Percentiles rank a stretch among this genome's conserved stretches.
phyloP scores from a whole-genome alignment of 2,797 vertebrate species.

The Menidia menidia region DNA sequence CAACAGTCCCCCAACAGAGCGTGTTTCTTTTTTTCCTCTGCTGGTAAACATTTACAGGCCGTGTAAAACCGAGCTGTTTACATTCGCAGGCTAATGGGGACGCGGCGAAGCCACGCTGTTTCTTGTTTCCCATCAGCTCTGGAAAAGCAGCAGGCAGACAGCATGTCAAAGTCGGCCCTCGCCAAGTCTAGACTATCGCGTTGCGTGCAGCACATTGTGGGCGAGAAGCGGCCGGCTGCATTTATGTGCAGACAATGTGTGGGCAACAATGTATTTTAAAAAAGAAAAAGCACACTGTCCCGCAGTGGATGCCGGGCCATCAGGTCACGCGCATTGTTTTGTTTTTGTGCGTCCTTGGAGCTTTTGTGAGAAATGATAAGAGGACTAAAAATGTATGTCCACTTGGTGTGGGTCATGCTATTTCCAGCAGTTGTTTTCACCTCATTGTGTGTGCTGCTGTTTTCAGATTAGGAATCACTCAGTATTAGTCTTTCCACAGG shows the following conservation, averaged over 20 bases:
- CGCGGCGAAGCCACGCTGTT: constrained; percentile 17
- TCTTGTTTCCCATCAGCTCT: constrained; percentile 28
- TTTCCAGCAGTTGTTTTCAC: constrained; percentile 68
- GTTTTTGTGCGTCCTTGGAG: constrained; percentile 42
- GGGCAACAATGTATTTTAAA: constrained; percentile 22
- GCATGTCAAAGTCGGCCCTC: constrained; percentile 18
- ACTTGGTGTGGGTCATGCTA: constrained; percentile 45
- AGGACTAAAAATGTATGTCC: constrained; percentile 60
- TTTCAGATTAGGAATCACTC: constrained; percentile 41
- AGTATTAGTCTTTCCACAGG: constrained; percentile 28
- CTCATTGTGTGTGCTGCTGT: constrained; percentile 60
- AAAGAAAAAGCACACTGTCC: constrained; percentile 26
- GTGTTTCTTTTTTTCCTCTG: constrained; percentile 13
- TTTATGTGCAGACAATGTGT: constrained; percentile 25
- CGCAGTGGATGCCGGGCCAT: constrained; percentile 39
- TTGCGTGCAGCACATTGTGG: constrained; percentile 23
- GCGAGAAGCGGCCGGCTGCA: constrained; percentile 15
- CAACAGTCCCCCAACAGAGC: constrained; percentile 20
- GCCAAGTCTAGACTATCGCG: constrained; percentile 30
- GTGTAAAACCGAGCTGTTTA: constrained; percentile 36
- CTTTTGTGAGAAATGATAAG: constrained; percentile 61
- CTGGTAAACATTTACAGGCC: constrained; percentile 11
- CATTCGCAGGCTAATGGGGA: constrained; percentile 29
- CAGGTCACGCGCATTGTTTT: constrained; percentile 58
- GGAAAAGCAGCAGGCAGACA: constrained; percentile 40